Percentiles rank a stretch among this genome's conserved stretches.
Conservation (phyloP, 2,888 invertebrate genomes). For the Urechis unicinctus region DNA sequence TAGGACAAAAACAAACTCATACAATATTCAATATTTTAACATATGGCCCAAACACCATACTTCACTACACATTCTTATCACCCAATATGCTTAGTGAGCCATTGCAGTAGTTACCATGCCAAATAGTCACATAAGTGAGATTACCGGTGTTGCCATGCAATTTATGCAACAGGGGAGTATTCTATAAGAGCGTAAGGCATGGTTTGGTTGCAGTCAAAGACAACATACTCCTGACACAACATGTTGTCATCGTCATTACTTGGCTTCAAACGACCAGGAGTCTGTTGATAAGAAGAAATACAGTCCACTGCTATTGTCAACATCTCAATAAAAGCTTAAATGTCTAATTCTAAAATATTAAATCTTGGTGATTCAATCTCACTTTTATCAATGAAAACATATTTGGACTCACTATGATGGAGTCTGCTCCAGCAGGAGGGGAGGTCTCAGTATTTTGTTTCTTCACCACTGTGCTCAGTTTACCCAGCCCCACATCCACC, state of each 20-base stretch:
- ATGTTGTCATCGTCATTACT: not conserved
- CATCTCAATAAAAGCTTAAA: slow-evolving; percentile 1
- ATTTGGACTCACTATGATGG: slow-evolving; percentile 36
- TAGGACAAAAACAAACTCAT: no score
- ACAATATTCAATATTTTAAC: no score
- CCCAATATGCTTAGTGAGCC: no score
- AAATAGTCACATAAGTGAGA: no score
- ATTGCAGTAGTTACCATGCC: no score
- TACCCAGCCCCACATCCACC: slow-evolving; percentile 39
- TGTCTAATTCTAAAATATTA: no score
- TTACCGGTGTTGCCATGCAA: no score
- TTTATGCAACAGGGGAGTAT: not conserved
- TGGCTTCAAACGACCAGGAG: slow-evolving; percentile 8
- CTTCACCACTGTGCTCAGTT: slow-evolving; percentile 33
- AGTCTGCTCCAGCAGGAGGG: slow-evolving; percentile 30
- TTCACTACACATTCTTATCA: no score
- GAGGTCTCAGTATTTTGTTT: slow-evolving; percentile 27
- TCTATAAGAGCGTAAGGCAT: not conserved
- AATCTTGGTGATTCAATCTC: no score
- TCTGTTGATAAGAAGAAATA: slow-evolving; percentile 3
- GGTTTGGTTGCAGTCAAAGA: not conserved
- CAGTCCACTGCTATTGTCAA: not conserved
- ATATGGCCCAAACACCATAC: no score
- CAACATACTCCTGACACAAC: not conserved
- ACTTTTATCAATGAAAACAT: no score